These are phyloP conservation scores for Papilio demoleus DNA, from an alignment of 2,888 invertebrate species.

Conservation along the genomic window DNA sequence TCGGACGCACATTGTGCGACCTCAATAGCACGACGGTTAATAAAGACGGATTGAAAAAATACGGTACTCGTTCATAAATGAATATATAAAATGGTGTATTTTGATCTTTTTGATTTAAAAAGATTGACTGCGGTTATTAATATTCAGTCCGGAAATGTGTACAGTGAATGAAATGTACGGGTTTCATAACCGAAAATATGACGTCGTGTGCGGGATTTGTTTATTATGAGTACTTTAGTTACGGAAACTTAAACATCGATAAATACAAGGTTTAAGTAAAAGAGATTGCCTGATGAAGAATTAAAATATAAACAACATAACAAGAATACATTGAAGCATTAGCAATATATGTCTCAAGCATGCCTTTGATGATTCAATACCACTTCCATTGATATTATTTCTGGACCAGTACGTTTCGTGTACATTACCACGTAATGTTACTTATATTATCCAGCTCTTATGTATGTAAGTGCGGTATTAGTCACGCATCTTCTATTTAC, in stretches of 20 bases:
- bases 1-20: slow-evolving; percentile 56
- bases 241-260: too few relatives aligned
- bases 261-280: too few relatives aligned
- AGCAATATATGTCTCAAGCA: too few relatives aligned
- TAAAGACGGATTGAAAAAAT: slow-evolving; percentile 49
- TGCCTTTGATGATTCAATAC: background rate
- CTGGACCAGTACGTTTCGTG: background rate
- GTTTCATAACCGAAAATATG: background rate
- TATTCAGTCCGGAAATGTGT: slow-evolving; percentile 7
- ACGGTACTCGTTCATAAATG: slow-evolving; percentile 29
- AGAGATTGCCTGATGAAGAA: too few relatives aligned
- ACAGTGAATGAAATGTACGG: background rate
- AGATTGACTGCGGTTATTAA: background rate
- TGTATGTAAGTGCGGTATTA: slow-evolving; percentile 25
- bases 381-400: slow-evolving; percentile 1
- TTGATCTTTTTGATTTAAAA: slow-evolving; percentile 24
- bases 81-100: slow-evolving; percentile 19
- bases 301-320: too few relatives aligned
- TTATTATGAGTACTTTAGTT: background rate
- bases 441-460: slow-evolving; percentile 18
- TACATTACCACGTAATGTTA: slow-evolving; percentile 17
- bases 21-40: slow-evolving; percentile 59
- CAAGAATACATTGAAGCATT: too few relatives aligned
- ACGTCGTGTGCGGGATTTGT: background rate
- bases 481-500: slow-evolving; percentile 36